Conservation (phyloP, 2,113 vertebrate species). For the Neopipo cinnamomea region DNA sequence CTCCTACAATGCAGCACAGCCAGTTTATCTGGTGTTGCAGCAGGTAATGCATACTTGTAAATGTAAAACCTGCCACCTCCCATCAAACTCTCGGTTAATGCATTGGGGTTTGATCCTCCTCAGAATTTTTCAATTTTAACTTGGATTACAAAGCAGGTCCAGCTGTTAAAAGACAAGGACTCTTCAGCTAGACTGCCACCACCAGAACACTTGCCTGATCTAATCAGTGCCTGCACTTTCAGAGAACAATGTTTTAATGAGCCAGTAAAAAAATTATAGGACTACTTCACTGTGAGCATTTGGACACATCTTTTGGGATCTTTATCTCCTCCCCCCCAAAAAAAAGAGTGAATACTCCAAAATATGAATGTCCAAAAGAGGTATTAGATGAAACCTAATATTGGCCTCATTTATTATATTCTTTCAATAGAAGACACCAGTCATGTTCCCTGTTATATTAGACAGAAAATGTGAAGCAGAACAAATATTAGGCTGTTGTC, state of each 20-base stretch:
- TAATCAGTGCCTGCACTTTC: not conserved
- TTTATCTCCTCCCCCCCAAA: not conserved
- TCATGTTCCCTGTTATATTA: not conserved
- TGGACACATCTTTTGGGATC: not conserved
- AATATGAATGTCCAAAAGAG: not conserved
- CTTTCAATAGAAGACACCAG: not conserved
- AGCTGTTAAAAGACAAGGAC: not conserved
- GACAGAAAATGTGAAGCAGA: not conserved
- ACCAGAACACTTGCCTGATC: not conserved
- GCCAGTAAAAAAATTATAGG: not conserved
- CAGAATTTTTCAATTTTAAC: not conserved
- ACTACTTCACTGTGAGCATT: not conserved
- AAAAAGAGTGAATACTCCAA: not conserved
- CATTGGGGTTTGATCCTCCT: not conserved
- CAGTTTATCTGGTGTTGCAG: slow-evolving; percentile 42
- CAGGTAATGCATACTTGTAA: not conserved
- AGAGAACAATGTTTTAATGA: not conserved
- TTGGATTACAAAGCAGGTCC: not conserved
- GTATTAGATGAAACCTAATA: not conserved
- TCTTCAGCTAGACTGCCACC: not conserved
- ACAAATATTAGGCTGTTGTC: not conserved
- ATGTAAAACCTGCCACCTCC: not conserved
- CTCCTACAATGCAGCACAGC: slow-evolving; percentile 25
- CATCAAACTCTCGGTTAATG: not conserved
- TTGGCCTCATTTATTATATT: not conserved